Conservation (phyloP, 1,140 invertebrate genomes). For the Uloborus diversus region DNA sequence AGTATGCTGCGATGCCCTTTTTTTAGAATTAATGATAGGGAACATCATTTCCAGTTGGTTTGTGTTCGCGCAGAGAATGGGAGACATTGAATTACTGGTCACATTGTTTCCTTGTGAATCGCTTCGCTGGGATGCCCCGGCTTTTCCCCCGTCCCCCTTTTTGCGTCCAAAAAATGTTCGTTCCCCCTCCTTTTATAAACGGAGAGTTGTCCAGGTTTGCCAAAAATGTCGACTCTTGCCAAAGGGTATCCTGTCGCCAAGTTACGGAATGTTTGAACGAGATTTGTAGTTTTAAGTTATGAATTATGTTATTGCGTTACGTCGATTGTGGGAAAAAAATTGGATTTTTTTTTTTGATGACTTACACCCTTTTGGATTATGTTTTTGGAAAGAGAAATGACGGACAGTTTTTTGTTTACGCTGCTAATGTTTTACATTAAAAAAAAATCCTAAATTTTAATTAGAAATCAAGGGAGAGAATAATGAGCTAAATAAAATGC, state of each 20-base stretch:
- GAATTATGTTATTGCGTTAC: no score
- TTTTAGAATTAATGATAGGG: constrained; percentile 55
- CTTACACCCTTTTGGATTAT: no score
- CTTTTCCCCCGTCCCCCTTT: not conserved
- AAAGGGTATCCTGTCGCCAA: constrained; percentile 4
- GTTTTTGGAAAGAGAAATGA: no score
- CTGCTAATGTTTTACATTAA: no score
- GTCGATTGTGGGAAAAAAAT: no score
- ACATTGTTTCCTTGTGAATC: constrained; percentile 49
- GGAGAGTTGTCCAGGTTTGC: constrained; percentile 45
- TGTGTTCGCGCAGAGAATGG: constrained; percentile 36
- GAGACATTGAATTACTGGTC: constrained; percentile 54
- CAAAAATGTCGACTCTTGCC: not conserved
- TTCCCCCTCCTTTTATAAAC: constrained; percentile 48
- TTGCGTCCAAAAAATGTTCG: constrained; percentile 16
- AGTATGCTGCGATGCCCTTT: constrained; percentile 39
- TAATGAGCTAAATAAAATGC: not conserved
- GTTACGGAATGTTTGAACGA: no score
- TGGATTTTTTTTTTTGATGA: no score
- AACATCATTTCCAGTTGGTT: constrained; percentile 56
- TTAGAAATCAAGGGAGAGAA: not conserved
- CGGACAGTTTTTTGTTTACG: no score
- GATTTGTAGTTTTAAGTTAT: no score
- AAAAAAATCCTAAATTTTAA: not conserved
- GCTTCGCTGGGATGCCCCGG: not conserved